phyloP scores from a whole-genome alignment of 2,797 vertebrate genomes.

The Microcaecilia unicolor region DNA sequence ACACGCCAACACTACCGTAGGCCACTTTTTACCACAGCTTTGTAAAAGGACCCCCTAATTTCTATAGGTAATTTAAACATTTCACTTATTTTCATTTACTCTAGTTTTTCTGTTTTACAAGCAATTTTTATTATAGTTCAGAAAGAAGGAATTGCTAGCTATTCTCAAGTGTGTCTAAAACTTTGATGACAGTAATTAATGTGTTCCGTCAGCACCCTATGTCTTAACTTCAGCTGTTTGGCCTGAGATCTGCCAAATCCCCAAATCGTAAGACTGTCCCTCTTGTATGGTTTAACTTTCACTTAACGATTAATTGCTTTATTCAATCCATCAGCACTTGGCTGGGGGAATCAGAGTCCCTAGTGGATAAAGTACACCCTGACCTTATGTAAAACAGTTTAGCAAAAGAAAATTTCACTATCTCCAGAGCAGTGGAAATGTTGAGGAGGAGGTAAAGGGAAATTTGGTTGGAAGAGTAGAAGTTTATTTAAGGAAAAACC shows the following conservation, averaged over 20 bases:
- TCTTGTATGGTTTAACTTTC: conserved; percentile 43
- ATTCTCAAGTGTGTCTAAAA: conserved; percentile 43
- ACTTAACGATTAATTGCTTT: conserved; percentile 46
- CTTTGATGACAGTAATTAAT: conserved; percentile 49
- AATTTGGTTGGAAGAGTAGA: neutral
- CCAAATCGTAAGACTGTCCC: conserved; percentile 24
- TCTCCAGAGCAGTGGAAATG: conserved; percentile 18
- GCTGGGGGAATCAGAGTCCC: conserved; percentile 40
- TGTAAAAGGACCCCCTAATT: too few relatives aligned
- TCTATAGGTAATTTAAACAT: neutral
- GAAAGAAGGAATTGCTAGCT: conserved; percentile 18
- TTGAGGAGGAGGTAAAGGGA: conserved; percentile 18
- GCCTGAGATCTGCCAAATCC: conserved; percentile 36
- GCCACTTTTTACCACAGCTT: too few relatives aligned
- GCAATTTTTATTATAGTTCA: conserved; percentile 21
- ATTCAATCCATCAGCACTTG: conserved; percentile 47
- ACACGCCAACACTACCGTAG: too few relatives aligned
- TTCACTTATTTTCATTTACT: too few relatives aligned
- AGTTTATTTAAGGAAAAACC: neutral
- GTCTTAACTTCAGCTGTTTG: conserved; percentile 40
- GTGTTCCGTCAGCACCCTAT: conserved; percentile 42
- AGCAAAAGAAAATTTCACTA: conserved; percentile 15
- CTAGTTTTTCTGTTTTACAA: conserved; percentile 14
- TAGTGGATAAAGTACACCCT: conserved; percentile 32
- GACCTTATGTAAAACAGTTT: conserved; percentile 33